Base-by-base conservation (phyloP, 64 coral and sea anemone species). In the Stylophora pistillata region DNA sequence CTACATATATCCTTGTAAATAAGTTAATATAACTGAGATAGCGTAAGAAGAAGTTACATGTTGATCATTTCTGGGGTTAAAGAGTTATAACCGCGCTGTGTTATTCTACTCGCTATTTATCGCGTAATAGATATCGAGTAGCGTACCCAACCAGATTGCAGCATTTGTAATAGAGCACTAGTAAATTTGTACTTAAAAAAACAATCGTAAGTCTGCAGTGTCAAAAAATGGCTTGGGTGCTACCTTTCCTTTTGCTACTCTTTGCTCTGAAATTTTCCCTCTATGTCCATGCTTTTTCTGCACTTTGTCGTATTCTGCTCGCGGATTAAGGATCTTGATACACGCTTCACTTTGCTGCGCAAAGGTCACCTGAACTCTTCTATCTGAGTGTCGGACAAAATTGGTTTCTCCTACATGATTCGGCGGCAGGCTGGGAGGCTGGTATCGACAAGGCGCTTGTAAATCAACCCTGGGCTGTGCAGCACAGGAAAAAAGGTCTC, bases 261-360 rank as follows among this genome's bases (percentile, higher is more conserved):
- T 77, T 61, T 92, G 90, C 23, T 92, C 90, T 15, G 90, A 92
- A 60, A 52, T 0, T 55, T 76, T 83, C 23, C 80, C 80, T 33
- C 59, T 73, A 17, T 57, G 80, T 28, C 74, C 61, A 13, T 78
- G 73, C 53, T 92, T 92, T 29, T 70, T 92, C 30, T 92, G 90
- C 56, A 86, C 57, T 47, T 92, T 92, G 83, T 92, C 82, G 33
- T 92, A 92, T 9, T 92, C 90, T 28, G 20, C 31, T 31, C 26
- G 86, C 20, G 90, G 90, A 56, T 92, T 92, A 56, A 77, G n/a
- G 12, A 92, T 64, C 27, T 78, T 59, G 33, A 79, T 82, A 21
- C 15, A 56, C 9, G 90, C 90, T n/a, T 77, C 18, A 14, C 30
- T 14, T 25, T 71, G 66, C 5, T 15, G 15, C 0, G 33, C 81